Conservation (phyloP, 2,888 invertebrate genomes). For the Diarsia brunnea region DNA sequence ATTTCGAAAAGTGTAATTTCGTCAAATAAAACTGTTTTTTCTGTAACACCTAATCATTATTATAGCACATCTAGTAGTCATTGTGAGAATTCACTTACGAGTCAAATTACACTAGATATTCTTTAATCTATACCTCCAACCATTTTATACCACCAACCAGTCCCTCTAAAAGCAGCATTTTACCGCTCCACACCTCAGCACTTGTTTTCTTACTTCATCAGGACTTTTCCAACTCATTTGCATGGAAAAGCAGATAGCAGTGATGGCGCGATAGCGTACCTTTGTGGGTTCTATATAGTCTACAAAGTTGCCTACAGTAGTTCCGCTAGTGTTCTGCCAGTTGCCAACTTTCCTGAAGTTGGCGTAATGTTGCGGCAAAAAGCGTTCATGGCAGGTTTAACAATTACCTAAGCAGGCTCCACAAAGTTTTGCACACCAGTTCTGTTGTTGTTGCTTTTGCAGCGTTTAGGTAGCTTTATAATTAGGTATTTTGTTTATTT, state of each 20-base stretch:
- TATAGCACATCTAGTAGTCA: no score
- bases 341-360: constrained; percentile 86
- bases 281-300: constrained; percentile 88
- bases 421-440: constrained; percentile 78
- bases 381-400: constrained; percentile 89
- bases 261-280: constrained; percentile 88
- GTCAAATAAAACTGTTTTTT: not conserved
- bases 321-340: constrained; percentile 80
- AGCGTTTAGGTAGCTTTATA: constrained; percentile 53
- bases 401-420: constrained; percentile 88
- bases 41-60: no score
- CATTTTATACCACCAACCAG: not conserved
- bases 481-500: constrained; percentile 44
- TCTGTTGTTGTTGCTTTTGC: constrained; percentile 79
- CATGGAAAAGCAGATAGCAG: constrained; percentile 90
- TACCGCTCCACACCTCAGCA: constrained; percentile 68
- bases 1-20: not conserved
- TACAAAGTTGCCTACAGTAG: constrained; percentile 82
- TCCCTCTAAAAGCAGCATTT: constrained; percentile 71
- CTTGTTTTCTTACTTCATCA: constrained; percentile 87
- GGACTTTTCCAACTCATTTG: constrained; percentile 90
- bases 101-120: not conserved
- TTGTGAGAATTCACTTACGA: no score
- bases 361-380: constrained; percentile 89
- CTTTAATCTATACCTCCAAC: not conserved